A percentile compares a stretch with the other conserved stretches of the same genome.
phyloP scores from a whole-genome alignment of 2,888 invertebrate species.

The Napeogenes inachia region DNA sequence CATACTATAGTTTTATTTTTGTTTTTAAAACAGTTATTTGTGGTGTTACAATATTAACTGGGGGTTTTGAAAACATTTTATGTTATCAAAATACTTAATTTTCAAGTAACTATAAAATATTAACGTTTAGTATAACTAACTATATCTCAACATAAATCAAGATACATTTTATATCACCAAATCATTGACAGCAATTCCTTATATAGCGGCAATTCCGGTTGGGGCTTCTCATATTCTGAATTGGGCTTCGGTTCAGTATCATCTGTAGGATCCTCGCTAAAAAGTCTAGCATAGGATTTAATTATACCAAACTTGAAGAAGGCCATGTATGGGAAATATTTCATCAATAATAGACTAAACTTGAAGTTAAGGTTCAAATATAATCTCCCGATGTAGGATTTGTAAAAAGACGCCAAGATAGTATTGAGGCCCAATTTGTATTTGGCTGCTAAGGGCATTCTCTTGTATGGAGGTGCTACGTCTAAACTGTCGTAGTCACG shows the following conservation, averaged over 20 bases:
- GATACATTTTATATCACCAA: conserved; percentile 37
- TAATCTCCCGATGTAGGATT: conserved; percentile 72
- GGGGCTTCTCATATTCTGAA: conserved; percentile 46
- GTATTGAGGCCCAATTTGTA: conserved; percentile 46
- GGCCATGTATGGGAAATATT: conserved; percentile 83
- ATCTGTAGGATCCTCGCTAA: conserved; percentile 58
- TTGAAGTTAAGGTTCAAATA: conserved; percentile 80
- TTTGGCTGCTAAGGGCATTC: conserved; percentile 43
- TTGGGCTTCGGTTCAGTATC: conserved; percentile 54
- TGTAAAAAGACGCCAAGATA: conserved; percentile 48
- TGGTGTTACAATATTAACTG: no score
- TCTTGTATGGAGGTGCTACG: conserved; percentile 65
- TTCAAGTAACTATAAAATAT: no score
- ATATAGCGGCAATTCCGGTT: conserved; percentile 46
- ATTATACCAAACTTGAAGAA: conserved; percentile 80
- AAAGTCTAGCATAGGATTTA: conserved; percentile 79
- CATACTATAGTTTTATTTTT: background rate
- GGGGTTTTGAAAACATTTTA: no score
- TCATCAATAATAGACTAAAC: conserved; percentile 78
- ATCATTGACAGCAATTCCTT: conserved; percentile 40
- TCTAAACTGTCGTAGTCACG: conserved; percentile 62
- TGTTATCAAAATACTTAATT: no score
- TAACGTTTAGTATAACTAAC: no score
- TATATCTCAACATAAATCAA: no score
- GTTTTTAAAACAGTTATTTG: no score